Percentiles rank a stretch among this genome's conserved stretches.
Evolutionary conservation across 2,113 vertebrate species (phyloP).

Genomic region (Etia nguti): DNA sequence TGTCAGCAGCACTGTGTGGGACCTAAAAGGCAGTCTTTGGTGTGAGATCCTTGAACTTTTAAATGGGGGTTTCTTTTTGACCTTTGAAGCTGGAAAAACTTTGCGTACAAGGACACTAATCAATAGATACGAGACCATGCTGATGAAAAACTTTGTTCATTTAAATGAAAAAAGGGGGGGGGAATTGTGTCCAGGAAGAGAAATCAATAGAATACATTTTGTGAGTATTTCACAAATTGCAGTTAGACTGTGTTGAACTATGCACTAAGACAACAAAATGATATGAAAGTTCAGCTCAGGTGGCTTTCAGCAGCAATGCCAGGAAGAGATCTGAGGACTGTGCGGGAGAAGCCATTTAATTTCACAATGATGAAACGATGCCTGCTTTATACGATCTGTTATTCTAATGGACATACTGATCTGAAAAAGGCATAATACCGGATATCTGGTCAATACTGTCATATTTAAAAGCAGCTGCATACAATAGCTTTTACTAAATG

Average conservation of each 20-base stretch:
- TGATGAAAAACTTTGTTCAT: not conserved
- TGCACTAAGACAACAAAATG: not conserved
- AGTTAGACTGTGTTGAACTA: not conserved
- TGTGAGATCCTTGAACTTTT: not conserved
- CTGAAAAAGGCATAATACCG: not conserved
- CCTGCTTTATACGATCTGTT: not conserved
- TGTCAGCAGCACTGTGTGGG: accelerated
- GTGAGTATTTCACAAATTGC: not conserved
- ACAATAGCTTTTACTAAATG: not conserved
- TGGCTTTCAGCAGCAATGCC: not conserved
- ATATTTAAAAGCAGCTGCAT: not conserved
- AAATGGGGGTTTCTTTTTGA: not conserved
- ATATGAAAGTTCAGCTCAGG: not conserved
- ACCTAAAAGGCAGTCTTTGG: not conserved
- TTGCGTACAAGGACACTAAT: not conserved
- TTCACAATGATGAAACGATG: not conserved
- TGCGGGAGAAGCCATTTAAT: not conserved
- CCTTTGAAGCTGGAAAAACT: not conserved
- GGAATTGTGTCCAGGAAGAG: not conserved
- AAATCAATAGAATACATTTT: not conserved
- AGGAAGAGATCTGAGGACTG: not conserved
- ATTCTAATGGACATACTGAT: not conserved
- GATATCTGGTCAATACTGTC: not conserved
- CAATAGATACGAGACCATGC: not conserved
- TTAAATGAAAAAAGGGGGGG: not conserved